Evolutionary conservation across 2,797 vertebrate species (phyloP).

Genomic region (Limnodromus scolopaceus): DNA sequence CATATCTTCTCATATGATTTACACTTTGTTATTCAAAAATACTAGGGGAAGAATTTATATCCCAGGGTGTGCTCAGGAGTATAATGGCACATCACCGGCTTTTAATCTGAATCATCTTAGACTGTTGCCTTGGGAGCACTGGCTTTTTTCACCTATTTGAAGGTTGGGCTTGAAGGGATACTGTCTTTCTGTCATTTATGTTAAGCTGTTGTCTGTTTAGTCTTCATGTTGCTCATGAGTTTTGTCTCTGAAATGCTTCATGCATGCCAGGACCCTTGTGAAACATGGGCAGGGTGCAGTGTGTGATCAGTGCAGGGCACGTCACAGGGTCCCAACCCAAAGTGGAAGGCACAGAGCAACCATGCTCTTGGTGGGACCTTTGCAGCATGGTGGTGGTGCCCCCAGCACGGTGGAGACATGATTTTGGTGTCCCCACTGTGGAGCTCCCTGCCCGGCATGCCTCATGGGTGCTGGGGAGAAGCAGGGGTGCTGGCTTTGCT

Average conservation of each 20-base stretch:
- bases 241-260: neutral
- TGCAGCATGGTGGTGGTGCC: neutral
- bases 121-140: neutral
- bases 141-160: constrained; percentile 3
- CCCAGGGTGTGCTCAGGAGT: neutral
- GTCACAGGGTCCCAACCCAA: neutral
- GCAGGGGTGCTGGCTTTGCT: neutral
- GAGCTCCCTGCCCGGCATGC: neutral
- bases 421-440: neutral
- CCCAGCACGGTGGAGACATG: neutral
- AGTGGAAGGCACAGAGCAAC: neutral
- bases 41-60: neutral
- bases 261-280: accelerated
- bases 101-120: neutral
- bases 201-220: neutral
- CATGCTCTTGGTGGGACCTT: neutral
- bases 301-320: neutral
- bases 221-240: neutral
- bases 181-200: neutral
- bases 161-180: neutral
- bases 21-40: neutral
- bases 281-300: neutral
- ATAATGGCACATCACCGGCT: neutral
- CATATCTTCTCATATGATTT: neutral
- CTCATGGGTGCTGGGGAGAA: neutral